A percentile compares a stretch with the other conserved stretches of the same genome.
phyloP scores from a whole-genome alignment of 1,140 invertebrate genomes.

The Drosophila bifasciata region DNA sequence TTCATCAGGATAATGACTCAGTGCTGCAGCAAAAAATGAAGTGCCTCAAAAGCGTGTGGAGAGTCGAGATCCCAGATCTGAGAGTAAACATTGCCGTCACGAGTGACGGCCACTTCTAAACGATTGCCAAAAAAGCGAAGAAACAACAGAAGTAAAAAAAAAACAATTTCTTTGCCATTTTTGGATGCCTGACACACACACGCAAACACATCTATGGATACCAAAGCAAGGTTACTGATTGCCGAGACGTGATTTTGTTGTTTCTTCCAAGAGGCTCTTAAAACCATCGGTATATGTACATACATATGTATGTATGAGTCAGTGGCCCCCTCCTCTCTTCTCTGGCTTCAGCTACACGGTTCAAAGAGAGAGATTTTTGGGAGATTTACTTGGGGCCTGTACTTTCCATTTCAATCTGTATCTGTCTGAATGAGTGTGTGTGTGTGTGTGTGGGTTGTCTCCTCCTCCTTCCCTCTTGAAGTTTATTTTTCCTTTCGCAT shows the following conservation, averaged over 20 bases:
- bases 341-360: background rate
- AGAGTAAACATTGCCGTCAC: conserved; percentile 26
- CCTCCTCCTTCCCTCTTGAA: conserved; percentile 11
- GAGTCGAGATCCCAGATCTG: too few relatives aligned
- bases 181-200: conserved; percentile 51
- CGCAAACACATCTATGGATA: conserved; percentile 6
- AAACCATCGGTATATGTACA: background rate
- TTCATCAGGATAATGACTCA: conserved; percentile 66
- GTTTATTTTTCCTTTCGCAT: conserved; percentile 32
- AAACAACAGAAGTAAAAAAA: conserved; percentile 16
- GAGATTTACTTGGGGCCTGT: conserved; percentile 13
- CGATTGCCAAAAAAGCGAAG: conserved; percentile 58
- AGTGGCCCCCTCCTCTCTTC: background rate
- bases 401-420: conserved; percentile 48
- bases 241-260: conserved; percentile 68
- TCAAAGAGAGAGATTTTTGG: conserved; percentile 19
- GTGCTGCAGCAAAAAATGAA: conserved; percentile 2
- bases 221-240: conserved; percentile 33
- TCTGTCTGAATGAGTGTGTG: conserved; percentile 2
- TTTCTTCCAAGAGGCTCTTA: conserved; percentile 17
- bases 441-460: conserved; percentile 28
- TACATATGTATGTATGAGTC: conserved; percentile 3
- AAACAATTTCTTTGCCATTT: conserved; percentile 62
- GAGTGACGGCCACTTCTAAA: conserved; percentile 62
- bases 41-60: conserved; percentile 10